Percentiles rank a stretch among this genome's conserved stretches.
These are phyloP conservation scores for Micronycteris hirsuta DNA, from an alignment of 2,113 vertebrate genomes.

Conservation along the genomic window DNA sequence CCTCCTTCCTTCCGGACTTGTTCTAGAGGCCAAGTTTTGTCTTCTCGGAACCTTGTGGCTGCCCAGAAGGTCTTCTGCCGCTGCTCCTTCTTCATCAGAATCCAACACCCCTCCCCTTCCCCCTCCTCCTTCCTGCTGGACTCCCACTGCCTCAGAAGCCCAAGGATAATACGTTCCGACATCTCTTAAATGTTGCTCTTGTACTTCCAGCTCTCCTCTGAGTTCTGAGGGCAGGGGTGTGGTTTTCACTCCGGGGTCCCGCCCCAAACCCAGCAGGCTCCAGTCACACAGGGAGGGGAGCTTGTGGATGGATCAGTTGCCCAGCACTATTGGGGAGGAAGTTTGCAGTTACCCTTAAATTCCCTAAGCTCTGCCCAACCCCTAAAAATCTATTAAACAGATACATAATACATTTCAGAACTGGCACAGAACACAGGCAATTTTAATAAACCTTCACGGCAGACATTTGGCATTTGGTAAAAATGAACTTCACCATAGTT, in stretches of 20 bases:
- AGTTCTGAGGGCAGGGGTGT: not conserved
- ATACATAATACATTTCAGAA: slow-evolving; percentile 46
- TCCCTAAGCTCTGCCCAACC: slow-evolving; percentile 5
- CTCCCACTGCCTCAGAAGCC: not conserved
- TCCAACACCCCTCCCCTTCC: not conserved
- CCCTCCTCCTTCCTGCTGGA: not conserved
- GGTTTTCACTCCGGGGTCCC: not conserved
- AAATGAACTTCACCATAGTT: slow-evolving; percentile 37
- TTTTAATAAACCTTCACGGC: not conserved
- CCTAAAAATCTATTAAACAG: slow-evolving; percentile 15
- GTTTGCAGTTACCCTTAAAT: not conserved
- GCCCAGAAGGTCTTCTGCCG: not conserved
- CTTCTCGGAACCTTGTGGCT: not conserved
- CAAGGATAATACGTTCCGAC: not conserved
- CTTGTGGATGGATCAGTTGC: too few species aligned
- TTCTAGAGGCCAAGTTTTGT: not conserved
- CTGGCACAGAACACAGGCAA: not conserved
- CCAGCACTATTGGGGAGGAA: not conserved
- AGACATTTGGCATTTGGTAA: slow-evolving; percentile 38
- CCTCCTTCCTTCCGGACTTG: not conserved
- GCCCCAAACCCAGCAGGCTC: not conserved
- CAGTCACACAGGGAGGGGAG: not conserved
- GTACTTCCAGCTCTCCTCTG: not conserved
- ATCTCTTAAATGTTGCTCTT: not conserved
- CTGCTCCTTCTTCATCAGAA: not conserved